Percentiles rank a stretch among this genome's conserved stretches.
phyloP scores from a whole-genome alignment of 2,888 invertebrate genomes.

The Norana najaformis region DNA sequence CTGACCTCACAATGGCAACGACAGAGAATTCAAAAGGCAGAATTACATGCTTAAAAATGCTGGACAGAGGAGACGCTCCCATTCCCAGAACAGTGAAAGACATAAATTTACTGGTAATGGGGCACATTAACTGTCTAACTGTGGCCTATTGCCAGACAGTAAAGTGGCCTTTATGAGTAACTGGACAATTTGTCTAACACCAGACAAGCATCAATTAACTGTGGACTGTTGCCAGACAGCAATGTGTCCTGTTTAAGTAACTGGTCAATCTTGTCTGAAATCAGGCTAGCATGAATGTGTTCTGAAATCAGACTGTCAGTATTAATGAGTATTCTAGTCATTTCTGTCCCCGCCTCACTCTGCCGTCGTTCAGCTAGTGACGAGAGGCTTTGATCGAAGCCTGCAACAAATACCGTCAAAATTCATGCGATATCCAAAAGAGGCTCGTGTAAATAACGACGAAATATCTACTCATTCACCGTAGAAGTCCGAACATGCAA shows the following conservation, averaged over 20 bases:
- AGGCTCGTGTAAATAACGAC: too few relatives aligned
- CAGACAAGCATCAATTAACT: not conserved
- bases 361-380: too few relatives aligned
- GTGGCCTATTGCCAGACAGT: not conserved
- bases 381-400: too few relatives aligned
- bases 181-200: not conserved
- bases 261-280: not conserved
- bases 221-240: not conserved
- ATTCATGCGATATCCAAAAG: too few relatives aligned
- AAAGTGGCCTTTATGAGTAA: not conserved
- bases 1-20: not conserved
- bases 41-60: not conserved
- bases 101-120: not conserved
- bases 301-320: not conserved
- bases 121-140: too few relatives aligned
- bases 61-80: not conserved
- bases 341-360: not conserved
- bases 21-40: slow-evolving; percentile 5
- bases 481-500: too few relatives aligned
- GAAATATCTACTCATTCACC: too few relatives aligned
- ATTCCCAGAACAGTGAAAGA: not conserved
- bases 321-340: not conserved
- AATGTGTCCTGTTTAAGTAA: not conserved
- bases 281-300: not conserved
- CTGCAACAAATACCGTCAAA: too few relatives aligned